A percentile compares a stretch with the other conserved stretches of the same genome.
These are phyloP conservation scores for Pristionchus entomophagus DNA, from an alignment of 2,888 invertebrate genomes.

Conservation along the genomic window DNA sequence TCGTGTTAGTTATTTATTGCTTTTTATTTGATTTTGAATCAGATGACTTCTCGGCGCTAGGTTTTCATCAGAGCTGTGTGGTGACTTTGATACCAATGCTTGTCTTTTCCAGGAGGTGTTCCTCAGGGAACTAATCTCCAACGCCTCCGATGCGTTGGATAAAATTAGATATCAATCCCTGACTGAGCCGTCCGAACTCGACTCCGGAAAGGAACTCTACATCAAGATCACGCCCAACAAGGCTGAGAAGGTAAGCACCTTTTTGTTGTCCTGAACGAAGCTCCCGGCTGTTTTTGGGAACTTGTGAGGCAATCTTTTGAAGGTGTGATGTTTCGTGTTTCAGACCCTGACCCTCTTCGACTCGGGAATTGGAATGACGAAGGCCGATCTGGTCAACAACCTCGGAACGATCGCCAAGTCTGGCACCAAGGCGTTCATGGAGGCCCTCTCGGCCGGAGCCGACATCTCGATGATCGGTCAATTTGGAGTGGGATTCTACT, in stretches of 20 bases:
- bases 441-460: slow-evolving; percentile 97
- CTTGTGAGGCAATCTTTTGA: too few species aligned
- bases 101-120: slow-evolving; percentile 89
- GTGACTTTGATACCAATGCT: too few species aligned
- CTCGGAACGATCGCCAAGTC: slow-evolving; percentile 99
- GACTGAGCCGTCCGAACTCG: slow-evolving; percentile 94
- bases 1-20: slow-evolving; percentile 77
- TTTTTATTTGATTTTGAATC: too few species aligned
- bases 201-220: slow-evolving; percentile 92
- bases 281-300: too few species aligned
- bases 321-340: not conserved
- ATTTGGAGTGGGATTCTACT: slow-evolving; percentile 99
- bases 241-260: slow-evolving; percentile 83
- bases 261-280: too few species aligned
- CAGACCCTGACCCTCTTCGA: slow-evolving; percentile 89
- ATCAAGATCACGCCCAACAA: slow-evolving; percentile 98
- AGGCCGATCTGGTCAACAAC: slow-evolving; percentile 98
- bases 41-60: too few species aligned
- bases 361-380: slow-evolving; percentile 94
- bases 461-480: slow-evolving; percentile 99
- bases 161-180: slow-evolving; percentile 93
- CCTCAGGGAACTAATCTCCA: slow-evolving; percentile 97
- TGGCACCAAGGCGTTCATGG: slow-evolving; percentile 99
- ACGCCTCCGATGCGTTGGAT: slow-evolving; percentile 90
- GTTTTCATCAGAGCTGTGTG: too few species aligned